These are phyloP conservation scores for Macrophya annulata DNA, from an alignment of 2,888 invertebrate genomes.

Conservation along the genomic window DNA sequence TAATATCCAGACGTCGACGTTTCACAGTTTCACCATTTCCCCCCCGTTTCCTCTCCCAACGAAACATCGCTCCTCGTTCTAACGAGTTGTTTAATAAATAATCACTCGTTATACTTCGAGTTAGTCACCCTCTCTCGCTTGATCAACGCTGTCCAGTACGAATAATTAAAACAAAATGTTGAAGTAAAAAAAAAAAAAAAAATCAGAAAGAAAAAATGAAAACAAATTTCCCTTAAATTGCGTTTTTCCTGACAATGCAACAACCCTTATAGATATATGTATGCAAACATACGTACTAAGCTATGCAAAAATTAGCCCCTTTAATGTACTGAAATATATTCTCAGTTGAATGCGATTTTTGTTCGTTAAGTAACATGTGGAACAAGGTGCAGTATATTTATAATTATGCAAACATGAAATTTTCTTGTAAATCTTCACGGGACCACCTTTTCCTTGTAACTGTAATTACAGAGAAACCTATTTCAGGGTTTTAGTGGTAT, in stretches of 20 bases:
- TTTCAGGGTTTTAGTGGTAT: background rate
- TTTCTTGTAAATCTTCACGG: background rate
- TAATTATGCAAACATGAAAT: background rate
- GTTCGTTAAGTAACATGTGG: background rate
- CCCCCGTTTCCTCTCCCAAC: background rate
- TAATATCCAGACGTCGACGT: constrained; percentile 35
- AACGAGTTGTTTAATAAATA: constrained; percentile 55
- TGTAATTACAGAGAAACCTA: constrained; percentile 12
- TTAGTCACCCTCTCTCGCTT: constrained; percentile 41
- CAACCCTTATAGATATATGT: background rate
- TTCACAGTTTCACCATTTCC: background rate
- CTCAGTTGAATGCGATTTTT: background rate
- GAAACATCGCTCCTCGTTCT: constrained; percentile 37
- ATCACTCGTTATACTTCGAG: constrained; percentile 49
- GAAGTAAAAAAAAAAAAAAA: background rate
- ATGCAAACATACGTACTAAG: background rate
- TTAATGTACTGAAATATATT: background rate
- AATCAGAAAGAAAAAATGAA: background rate
- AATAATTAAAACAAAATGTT: constrained; percentile 48
- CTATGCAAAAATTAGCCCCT: background rate
- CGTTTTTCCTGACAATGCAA: constrained; percentile 42
- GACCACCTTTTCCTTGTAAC: constrained; percentile 30
- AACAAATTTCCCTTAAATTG: constrained; percentile 35
- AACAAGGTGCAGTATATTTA: background rate
- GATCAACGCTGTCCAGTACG: constrained; percentile 40